Base-by-base conservation (phyloP, 2,113 vertebrate genomes). In the Panurus biarmicus region DNA sequence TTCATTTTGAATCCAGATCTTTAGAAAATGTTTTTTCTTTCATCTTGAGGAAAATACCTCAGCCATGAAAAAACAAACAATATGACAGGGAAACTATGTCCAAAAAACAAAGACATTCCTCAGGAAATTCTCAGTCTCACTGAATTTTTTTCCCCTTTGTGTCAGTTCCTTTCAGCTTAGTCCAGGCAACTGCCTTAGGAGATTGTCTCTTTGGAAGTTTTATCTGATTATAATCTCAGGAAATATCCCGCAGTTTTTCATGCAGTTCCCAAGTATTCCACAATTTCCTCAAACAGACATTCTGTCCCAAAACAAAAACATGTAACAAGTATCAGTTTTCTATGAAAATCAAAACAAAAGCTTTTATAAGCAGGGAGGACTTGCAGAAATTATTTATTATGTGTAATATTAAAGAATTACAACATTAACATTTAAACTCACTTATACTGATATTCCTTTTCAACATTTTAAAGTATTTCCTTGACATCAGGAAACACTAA, bases 351-450 rank as follows among this genome's bases (percentile, higher is more conserved):
- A 6, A 56, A 87, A 19, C 3, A 51, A 65, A 85, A 56, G 6
- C 16, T 5, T 77, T 85, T 74, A 11, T 24, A 44, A 12, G 7
- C 0, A 1, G 8, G 7, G 10, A 70, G 1, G 4, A 35, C 23
- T 71, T 58, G 6, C 19, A 85, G 31, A 65, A 67, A 60, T 35
- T 45, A 7, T 47, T 67, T 57, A n/a, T 29, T 70, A 16, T 53
- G 14, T 5, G 1, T 6, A 36, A 13, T 44, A 36, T 44, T 58
- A 65, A 42, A 57, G 6, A 77, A 57, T 35, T 56, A 11, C 15
- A 67, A 60, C 0, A 3, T 31, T 40, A 58, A 28, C 18, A 6
- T 42, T 72, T 31, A 25, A 51, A 73, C 65, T 77, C 16, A 28
- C 13, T 85, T 21, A 58, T 10, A 5, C 14, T 75, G n/a, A 29